Conservation (phyloP, 2,797 vertebrate species). For the Sandelia bainsii region DNA sequence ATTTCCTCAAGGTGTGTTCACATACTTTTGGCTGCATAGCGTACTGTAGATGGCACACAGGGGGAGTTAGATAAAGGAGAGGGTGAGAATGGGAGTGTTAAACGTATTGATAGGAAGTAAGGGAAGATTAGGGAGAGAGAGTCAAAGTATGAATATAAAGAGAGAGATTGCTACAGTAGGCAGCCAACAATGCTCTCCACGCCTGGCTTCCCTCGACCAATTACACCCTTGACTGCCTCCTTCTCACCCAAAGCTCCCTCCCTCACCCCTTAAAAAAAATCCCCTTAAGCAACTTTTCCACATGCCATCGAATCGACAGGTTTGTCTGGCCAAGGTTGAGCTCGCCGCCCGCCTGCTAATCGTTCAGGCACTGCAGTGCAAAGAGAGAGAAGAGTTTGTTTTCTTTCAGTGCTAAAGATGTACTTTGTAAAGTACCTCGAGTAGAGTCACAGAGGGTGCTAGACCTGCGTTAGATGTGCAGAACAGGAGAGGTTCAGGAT, state of each 20-base stretch:
- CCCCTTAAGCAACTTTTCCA: slow-evolving; percentile 49
- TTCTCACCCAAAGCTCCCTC: slow-evolving; percentile 11
- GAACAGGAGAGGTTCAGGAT: neutral
- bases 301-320: slow-evolving; percentile 61
- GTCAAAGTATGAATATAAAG: slow-evolving; percentile 45
- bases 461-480: slow-evolving; percentile 17
- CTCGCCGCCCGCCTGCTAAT: slow-evolving; percentile 59
- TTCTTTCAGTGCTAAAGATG: slow-evolving; percentile 15
- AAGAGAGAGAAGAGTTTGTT: neutral
- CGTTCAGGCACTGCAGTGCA: slow-evolving; percentile 54
- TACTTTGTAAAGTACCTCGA: slow-evolving; percentile 22
- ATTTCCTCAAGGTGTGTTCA: slow-evolving; percentile 8
- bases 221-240: slow-evolving; percentile 81
- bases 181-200: slow-evolving; percentile 78
- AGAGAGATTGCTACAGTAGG: slow-evolving; percentile 62
- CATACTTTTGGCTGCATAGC: neutral
- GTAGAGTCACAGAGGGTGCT: slow-evolving; percentile 6
- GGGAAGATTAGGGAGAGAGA: slow-evolving; percentile 15
- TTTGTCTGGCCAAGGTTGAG: slow-evolving; percentile 67
- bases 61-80: neutral
- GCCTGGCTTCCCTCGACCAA: slow-evolving; percentile 76
- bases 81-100: neutral
- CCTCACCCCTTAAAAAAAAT: neutral
- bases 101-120: slow-evolving; percentile 18
- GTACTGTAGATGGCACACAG: neutral